Percentiles rank a stretch among this genome's conserved stretches.
These are phyloP conservation scores for Melitaea athalia DNA, from an alignment of 2,888 invertebrate species.

Conservation along the genomic window DNA sequence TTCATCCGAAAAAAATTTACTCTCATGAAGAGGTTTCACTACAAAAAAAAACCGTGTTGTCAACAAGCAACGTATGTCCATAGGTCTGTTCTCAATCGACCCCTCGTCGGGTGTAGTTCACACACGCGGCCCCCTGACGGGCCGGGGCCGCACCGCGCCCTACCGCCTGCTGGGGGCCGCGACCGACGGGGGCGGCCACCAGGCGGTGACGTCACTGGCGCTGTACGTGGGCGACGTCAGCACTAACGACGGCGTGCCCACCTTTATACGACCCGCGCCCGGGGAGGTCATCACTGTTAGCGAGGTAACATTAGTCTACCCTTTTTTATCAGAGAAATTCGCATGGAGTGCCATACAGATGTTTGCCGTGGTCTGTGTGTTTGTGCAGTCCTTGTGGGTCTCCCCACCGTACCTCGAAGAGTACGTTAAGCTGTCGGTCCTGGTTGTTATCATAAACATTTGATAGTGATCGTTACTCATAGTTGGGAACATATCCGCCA, in stretches of 20 bases:
- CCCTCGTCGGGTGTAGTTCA: constrained; percentile 85
- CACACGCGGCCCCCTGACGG: constrained; percentile 85
- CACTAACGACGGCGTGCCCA: constrained; percentile 90
- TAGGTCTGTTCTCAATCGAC: constrained; percentile 87
- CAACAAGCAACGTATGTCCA: neutral
- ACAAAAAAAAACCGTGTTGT: too few relatives aligned
- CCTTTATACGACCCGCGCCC: constrained; percentile 86
- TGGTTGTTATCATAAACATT: too few relatives aligned
- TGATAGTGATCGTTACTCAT: too few relatives aligned
- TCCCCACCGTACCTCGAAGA: too few relatives aligned
- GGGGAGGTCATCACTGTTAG: constrained; percentile 87
- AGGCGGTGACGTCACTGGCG: constrained; percentile 83
- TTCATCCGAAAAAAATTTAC: too few relatives aligned
- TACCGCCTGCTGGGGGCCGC: constrained; percentile 87
- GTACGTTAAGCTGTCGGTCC: too few relatives aligned
- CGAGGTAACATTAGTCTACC: constrained; percentile 77
- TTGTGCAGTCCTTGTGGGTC: too few relatives aligned
- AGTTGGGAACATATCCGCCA: too few relatives aligned
- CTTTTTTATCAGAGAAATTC: too few relatives aligned
- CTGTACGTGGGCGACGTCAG: constrained; percentile 90
- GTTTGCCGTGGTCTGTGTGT: too few relatives aligned
- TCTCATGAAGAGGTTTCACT: too few relatives aligned
- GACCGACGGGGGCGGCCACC: constrained; percentile 86
- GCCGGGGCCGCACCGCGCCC: constrained; percentile 88
- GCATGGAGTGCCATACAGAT: too few relatives aligned